These are phyloP conservation scores for Anguilla anguilla DNA, from an alignment of 2,797 vertebrate species.

Conservation along the genomic window DNA sequence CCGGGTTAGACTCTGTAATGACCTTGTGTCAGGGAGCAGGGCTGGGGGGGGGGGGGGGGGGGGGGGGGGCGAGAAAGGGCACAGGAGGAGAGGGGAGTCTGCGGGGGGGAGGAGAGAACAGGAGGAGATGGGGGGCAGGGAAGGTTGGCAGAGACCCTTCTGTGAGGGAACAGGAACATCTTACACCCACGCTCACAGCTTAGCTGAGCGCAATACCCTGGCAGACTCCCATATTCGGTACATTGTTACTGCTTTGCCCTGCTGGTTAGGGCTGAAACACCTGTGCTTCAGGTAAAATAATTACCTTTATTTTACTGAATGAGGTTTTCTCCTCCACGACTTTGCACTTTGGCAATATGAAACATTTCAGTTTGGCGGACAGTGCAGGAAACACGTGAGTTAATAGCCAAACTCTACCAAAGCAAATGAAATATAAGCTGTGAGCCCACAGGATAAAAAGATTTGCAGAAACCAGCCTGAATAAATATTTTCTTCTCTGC, in stretches of 20 bases:
- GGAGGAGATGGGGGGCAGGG: background rate
- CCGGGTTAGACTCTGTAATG: background rate
- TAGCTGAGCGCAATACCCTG: background rate
- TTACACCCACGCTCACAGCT: background rate
- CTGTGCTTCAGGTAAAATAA: background rate
- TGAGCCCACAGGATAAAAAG: slow-evolving; percentile 20
- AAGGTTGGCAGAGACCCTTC: background rate
- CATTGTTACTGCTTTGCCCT: background rate
- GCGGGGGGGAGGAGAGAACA: background rate
- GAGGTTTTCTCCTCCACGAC: background rate
- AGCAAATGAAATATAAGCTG: slow-evolving; percentile 22
- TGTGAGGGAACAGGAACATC: background rate
- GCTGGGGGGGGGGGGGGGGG: no score
- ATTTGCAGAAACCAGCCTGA: slow-evolving; percentile 19
- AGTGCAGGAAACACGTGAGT: slow-evolving; percentile 6
- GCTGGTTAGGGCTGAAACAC: background rate
- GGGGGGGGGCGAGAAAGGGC: no score
- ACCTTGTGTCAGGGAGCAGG: background rate
- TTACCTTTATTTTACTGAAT: background rate
- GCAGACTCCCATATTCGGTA: background rate
- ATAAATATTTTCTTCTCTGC: slow-evolving; percentile 32
- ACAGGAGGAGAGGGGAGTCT: background rate
- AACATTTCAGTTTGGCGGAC: slow-evolving; percentile 7
- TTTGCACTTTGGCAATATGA: background rate
- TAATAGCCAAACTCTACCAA: background rate